These are phyloP conservation scores for Selene dorsalis DNA, from an alignment of 2,797 vertebrate genomes.

Conservation along the genomic window DNA sequence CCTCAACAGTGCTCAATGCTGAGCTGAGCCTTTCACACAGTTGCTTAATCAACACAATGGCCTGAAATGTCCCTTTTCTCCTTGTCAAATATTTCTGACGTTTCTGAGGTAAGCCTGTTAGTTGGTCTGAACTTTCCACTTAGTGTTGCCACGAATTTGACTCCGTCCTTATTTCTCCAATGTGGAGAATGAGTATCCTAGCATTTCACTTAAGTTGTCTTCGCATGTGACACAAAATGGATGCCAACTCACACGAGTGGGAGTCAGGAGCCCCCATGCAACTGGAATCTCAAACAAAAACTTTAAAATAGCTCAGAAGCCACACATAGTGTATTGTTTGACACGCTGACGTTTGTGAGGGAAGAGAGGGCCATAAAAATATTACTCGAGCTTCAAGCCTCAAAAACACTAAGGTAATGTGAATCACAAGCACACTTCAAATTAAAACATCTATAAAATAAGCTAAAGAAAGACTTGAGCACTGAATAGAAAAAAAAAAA, in stretches of 20 bases:
- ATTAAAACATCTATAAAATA: constrained; percentile 74
- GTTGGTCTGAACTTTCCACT: constrained; percentile 78
- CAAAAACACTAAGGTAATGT: constrained; percentile 68
- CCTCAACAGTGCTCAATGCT: constrained; percentile 49
- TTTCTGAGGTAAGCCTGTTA: constrained; percentile 82
- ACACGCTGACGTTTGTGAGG: constrained; percentile 68
- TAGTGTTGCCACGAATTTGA: constrained; percentile 78
- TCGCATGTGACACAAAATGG: constrained; percentile 73
- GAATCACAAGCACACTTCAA: constrained; percentile 77
- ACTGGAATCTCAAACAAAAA: constrained; percentile 64
- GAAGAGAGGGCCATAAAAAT: constrained; percentile 51
- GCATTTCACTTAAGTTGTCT: constrained; percentile 75
- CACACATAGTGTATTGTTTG: constrained; percentile 72
- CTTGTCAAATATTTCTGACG: constrained; percentile 65
- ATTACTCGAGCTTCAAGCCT: constrained; percentile 61
- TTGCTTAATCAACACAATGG: constrained; percentile 57
- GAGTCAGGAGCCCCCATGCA: constrained; percentile 53
- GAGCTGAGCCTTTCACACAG: constrained; percentile 62
- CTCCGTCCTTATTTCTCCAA: constrained; percentile 82
- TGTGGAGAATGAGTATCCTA: constrained; percentile 83
- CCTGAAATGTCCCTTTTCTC: constrained; percentile 75
- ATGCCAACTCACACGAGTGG: constrained; percentile 61
- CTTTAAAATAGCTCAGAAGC: constrained; percentile 59
- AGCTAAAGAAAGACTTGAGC: constrained; percentile 57
- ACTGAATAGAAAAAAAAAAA: constrained; percentile 18